Base-by-base conservation (phyloP, 2,113 vertebrate genomes). In the Mobula birostris region DNA sequence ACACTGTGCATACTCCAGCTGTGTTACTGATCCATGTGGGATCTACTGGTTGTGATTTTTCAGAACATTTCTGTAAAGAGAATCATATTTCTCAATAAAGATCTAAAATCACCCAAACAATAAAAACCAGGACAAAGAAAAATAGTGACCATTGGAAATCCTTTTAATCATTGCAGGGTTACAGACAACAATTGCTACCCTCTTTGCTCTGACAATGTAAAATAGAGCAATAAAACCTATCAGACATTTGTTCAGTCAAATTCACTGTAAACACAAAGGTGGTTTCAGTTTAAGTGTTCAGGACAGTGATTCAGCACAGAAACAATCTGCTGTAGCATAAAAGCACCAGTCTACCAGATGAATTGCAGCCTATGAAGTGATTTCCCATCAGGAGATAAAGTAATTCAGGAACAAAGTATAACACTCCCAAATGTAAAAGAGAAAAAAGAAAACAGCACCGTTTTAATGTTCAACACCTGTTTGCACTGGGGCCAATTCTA, bases 351-450 rank as follows among this genome's bases (percentile, higher is more conserved):
- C 58, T 32, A 7, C 61, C 61, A 90, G 85, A 66, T 68, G 61
- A 90, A 90, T 90, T 90, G 61, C 61, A 90, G 61, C n/a, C 61
- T 66, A 63, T 90, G 58, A 90, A 2, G 61, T 90, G 85, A 90
- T 66, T 90, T 68, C 61, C 85, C 66, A 32, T 29, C n/a, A 66
- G 61, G 61, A 66, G 85, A 61, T 90, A 29, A 90, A 66, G 85
- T 66, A n/a, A 66, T 90, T 32, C 85, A 66, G 85, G 48, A 87
- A 87, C 83, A 87, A 63, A 87, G 83, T 2, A 2, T 61, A 68
- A 32, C 29, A n/a, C 61, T 90, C 85, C 63, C 61, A 17, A 7
- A 27, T 32, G 21, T 68, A 68, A 90, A 90, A 32, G 32, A 90
- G 27, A 68, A 87, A 88, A 15, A 27, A 17, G 61, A 88, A 63